Evolutionary conservation across 1,140 invertebrate species (phyloP), one percentile per base, ranked within the genome.

Genomic region (Drosophila carrolli): DNA sequence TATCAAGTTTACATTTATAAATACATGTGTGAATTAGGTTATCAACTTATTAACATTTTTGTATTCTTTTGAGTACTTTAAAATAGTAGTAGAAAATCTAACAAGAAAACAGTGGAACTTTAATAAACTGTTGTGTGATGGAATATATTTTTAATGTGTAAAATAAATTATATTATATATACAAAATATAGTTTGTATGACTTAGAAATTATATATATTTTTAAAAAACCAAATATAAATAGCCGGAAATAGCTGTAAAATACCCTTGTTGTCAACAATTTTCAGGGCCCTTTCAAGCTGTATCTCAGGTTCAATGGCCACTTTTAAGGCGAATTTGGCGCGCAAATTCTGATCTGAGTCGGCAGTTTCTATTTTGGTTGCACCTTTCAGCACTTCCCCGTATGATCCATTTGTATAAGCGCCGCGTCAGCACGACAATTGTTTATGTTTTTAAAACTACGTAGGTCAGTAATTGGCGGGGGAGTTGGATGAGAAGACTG

Each of bases 401-500:
- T 50, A 16, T 8, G 32, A 29, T 50, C 43, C 60, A 58, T 65
- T 67, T 40, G 16, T 14, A 54, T 56, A 67, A 56, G 48, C 72
- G 60, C 73, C 51, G 29, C 70, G 61, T 78, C 81, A 78, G 70
- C 65, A 78, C 59, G 53, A 41, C 35, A 38, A 70, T 76, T 63
- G 73, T 79, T 82, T 79, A 73, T 61, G 77, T 82, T 86, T 59
- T 47, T 9, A 14, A 19, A 41, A n/a, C 68, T 47, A 67, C 72
- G 88, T 88, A 88, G 83, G 83, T 88, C 83, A 88, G 83, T 88
- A 78, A 46, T 84, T 79, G n/a, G 51, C 32, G 50, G 71, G 66
- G 67, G 55, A 65, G 40, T 38, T 75, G 58, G 50, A 23, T n/a
- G 61, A 44, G 63, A 67, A 48, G 41, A 13, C 40, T 44, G 23